Conservation (phyloP, 2,797 vertebrate genomes). For the Phalanger gymnotis region DNA sequence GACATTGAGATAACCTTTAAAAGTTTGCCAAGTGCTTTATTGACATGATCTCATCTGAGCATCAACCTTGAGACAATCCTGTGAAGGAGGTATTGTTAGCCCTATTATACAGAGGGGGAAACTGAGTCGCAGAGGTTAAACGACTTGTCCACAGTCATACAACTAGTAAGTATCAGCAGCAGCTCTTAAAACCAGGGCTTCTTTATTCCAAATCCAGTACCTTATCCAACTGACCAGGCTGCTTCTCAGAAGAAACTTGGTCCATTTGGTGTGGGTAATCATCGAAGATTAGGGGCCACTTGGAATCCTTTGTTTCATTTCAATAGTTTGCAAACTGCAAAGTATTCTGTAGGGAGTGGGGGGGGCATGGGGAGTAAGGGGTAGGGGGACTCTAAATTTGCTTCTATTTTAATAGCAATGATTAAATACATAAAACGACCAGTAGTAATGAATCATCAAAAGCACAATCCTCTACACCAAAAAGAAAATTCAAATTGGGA, state of each 20-base stretch:
- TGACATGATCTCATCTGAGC: background rate
- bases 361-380: too few species aligned
- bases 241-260: background rate
- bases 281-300: background rate
- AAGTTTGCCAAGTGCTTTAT: background rate
- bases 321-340: background rate
- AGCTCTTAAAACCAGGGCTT: background rate
- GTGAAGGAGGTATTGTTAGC: background rate
- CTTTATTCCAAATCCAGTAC: background rate
- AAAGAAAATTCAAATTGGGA: background rate
- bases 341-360: background rate
- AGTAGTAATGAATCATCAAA: background rate
- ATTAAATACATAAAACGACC: background rate
- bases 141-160: background rate
- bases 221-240: background rate
- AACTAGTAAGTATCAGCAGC: background rate
- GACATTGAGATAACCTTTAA: background rate
- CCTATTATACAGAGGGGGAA: background rate
- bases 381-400: background rate
- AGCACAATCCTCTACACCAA: background rate
- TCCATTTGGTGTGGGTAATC: background rate
- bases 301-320: background rate
- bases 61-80: background rate
- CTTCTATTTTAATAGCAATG: background rate
- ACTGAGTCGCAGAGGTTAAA: background rate